These are phyloP conservation scores for Brachionus koreanus DNA, from an alignment of 1,140 invertebrate genomes.

Conservation along the genomic window DNA sequence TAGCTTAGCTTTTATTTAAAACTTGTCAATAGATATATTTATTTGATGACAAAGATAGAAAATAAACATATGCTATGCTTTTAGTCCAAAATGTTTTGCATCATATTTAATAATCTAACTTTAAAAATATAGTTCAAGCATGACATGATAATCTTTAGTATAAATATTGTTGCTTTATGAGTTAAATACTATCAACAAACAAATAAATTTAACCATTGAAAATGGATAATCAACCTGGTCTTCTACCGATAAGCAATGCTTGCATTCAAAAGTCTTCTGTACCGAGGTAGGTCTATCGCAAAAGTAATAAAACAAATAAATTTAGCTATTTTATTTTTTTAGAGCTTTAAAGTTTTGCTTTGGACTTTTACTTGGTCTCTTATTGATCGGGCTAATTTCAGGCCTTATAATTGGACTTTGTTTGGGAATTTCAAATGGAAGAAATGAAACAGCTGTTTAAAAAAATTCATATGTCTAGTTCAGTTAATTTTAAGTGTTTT, in stretches of 20 bases:
- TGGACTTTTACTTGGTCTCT: not conserved
- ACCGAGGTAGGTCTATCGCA: not conserved
- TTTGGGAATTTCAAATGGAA: slow-evolving; percentile 11
- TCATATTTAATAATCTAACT: not conserved
- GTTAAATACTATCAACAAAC: not conserved
- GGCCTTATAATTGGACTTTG: slow-evolving; percentile 10
- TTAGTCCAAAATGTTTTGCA: not conserved
- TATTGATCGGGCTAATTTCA: not conserved
- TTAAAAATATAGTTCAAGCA: not conserved
- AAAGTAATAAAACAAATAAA: not conserved
- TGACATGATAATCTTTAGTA: not conserved
- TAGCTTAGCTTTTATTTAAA: not conserved
- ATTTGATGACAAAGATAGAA: not conserved
- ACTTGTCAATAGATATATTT: not conserved
- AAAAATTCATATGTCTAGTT: not conserved
- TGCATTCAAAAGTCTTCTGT: not conserved
- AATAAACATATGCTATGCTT: not conserved
- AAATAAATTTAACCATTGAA: not conserved
- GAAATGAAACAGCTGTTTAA: not conserved
- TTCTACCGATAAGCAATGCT: not conserved
- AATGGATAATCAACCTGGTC: slow-evolving; percentile 14
- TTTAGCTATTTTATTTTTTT: not conserved
- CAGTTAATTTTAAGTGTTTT: not conserved
- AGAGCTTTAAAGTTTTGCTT: slow-evolving; percentile 14
- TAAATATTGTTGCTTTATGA: not conserved